Base-by-base conservation (phyloP, 2,888 invertebrate genomes). In the Hirtodrosophila cameraria region DNA sequence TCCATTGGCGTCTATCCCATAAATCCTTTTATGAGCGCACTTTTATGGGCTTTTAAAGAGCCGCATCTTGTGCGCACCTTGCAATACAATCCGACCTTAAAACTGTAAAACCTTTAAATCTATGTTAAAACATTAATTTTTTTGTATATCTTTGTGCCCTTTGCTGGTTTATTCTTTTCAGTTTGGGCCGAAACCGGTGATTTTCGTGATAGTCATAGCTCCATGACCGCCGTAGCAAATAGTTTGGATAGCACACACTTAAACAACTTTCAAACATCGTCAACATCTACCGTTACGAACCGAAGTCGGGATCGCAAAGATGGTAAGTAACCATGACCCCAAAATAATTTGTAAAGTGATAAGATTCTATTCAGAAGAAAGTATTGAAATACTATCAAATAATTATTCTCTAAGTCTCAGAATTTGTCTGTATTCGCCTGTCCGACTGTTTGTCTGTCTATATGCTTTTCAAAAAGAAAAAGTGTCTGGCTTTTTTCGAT, bases 151-250 rank as follows among this genome's bases (percentile, higher is more conserved):
- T 68, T 15, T 62, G 46, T 62, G 75, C 60, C 73, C 69, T 79
- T 76, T 67, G 80, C 88, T 88, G 89, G 89, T 84, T 88, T 89
- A 78, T 87, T 89, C 91, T 90, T 94, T 93, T 79, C 94, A 97
- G 96, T 96, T 90, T 96, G 96, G 96, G 96, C 96, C 70, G 96
- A 96, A 91, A 95, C 95, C 57, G 96, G 96, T 70, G 96, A 96
- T 92, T 96, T 96, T 91, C 94, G 96, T 80, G 96, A 96, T 92
- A 95, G 95, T 73, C 96, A 96, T 90, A 93, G 93, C 73, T 93
- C 93, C 38, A 92, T 94, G 85, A 92, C 93, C 84, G 94, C 95
- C 57, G 93, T 93, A 86, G 92, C 93, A 69, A 92, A 92, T 82
- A 92, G 92, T 77, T 92, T 93, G 91, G 93, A 94, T 89, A 93